phyloP scores from a whole-genome alignment of 2,888 invertebrate genomes.

The Sphaeridia pumilis region DNA sequence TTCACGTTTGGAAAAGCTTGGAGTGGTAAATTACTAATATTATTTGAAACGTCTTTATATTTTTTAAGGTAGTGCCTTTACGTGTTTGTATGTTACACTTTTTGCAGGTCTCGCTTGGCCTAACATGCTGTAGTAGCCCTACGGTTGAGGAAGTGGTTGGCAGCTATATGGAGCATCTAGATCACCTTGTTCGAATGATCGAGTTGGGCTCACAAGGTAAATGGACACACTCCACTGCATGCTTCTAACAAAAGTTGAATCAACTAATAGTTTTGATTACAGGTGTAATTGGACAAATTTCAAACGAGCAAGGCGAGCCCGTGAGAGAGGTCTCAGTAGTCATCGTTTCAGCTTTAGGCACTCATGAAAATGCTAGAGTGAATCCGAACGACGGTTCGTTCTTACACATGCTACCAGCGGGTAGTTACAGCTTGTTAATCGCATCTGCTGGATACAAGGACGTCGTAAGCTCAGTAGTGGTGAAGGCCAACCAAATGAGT shows the following conservation, averaged over 20 bases:
- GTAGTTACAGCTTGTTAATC: constrained; percentile 50
- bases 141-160: constrained; percentile 21
- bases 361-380: constrained; percentile 47
- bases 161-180: constrained; percentile 24
- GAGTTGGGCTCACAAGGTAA: constrained; percentile 28
- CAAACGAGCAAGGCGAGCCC: constrained; percentile 51
- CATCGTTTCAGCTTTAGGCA: constrained; percentile 47
- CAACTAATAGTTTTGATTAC: constrained; percentile 14
- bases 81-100: too few species aligned
- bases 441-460: constrained; percentile 43
- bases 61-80: too few species aligned
- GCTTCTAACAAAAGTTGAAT: not conserved
- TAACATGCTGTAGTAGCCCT: constrained; percentile 33
- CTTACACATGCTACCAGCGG: constrained; percentile 57
- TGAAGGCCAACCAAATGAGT: constrained; percentile 41
- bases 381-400: constrained; percentile 58
- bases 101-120: constrained; percentile 25
- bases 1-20: not conserved
- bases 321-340: constrained; percentile 59
- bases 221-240: not conserved
- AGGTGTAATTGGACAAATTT: constrained; percentile 61
- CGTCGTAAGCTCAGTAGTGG: constrained; percentile 42
- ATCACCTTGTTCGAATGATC: constrained; percentile 26
- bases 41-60: too few species aligned
- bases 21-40: not conserved